Conservation (phyloP, 2,888 invertebrate genomes). For the Anthophora plumipes region DNA sequence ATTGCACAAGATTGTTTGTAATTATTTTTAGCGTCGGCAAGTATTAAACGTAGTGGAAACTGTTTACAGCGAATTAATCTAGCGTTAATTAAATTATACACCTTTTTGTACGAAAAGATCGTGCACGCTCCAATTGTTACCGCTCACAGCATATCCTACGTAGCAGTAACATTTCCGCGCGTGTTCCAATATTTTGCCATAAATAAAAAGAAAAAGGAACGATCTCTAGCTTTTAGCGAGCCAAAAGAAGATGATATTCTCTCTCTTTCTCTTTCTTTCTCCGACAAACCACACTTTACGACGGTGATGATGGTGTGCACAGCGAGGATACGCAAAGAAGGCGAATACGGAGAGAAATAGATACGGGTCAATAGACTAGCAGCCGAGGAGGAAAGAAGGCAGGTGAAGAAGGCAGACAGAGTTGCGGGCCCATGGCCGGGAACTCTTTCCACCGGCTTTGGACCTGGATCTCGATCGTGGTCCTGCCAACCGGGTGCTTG, state of each 20-base stretch:
- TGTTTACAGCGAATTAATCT: slow-evolving; percentile 55
- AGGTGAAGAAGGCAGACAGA: slow-evolving; percentile 5
- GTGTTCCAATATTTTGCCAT: slow-evolving; percentile 20
- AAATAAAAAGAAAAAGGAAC: slow-evolving; percentile 7
- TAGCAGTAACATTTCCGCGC: slow-evolving; percentile 26
- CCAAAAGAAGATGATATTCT: too few relatives aligned
- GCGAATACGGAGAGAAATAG: slow-evolving; percentile 39
- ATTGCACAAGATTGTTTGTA: slow-evolving; percentile 7
- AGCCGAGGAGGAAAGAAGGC: background rate
- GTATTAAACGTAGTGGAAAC: slow-evolving; percentile 56
- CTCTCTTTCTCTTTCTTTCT: too few relatives aligned
- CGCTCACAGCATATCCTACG: slow-evolving; percentile 5
- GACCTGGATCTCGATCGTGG: slow-evolving; percentile 81
- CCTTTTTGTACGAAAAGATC: slow-evolving; percentile 59
- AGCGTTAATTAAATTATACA: slow-evolving; percentile 50
- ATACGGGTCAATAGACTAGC: slow-evolving; percentile 44
- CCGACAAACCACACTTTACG: too few relatives aligned
- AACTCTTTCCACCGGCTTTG: slow-evolving; percentile 81
- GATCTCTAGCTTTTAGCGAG: too few relatives aligned
- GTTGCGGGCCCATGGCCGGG: slow-evolving; percentile 83
- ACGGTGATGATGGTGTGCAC: background rate
- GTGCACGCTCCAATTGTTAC: slow-evolving; percentile 54
- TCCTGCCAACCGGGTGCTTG: slow-evolving; percentile 74
- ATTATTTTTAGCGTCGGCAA: slow-evolving; percentile 42
- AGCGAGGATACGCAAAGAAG: slow-evolving; percentile 22